Conservation (phyloP, 2,797 vertebrate genomes). For the Enteromius mattozi region DNA sequence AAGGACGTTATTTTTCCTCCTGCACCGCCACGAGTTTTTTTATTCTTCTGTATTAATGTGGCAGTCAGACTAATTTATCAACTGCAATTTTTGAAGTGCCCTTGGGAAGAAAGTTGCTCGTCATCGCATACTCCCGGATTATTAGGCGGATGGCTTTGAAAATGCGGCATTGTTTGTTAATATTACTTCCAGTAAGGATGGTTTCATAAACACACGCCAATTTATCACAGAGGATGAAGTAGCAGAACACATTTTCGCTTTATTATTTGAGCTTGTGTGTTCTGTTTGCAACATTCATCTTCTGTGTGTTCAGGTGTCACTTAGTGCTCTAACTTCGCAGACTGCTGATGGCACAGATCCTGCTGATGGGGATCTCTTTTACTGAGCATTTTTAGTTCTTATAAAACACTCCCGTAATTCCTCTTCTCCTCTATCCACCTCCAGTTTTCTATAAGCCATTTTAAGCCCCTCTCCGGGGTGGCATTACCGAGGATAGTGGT, state of each 20-base stretch:
- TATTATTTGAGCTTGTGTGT: slow-evolving; percentile 38
- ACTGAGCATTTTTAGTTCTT: slow-evolving; percentile 21
- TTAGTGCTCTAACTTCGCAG: slow-evolving; percentile 21
- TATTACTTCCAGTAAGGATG: slow-evolving; percentile 36
- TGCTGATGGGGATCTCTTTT: slow-evolving; percentile 29
- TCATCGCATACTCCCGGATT: slow-evolving; percentile 22
- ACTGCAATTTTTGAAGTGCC: slow-evolving; percentile 38
- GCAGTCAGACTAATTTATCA: slow-evolving; percentile 46
- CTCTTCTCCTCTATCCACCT: slow-evolving; percentile 28
- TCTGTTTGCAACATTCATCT: slow-evolving; percentile 42
- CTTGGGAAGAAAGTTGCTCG: slow-evolving; percentile 39
- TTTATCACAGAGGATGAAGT: slow-evolving; percentile 31
- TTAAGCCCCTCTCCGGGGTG: slow-evolving; percentile 29
- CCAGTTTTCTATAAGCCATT: slow-evolving; percentile 32
- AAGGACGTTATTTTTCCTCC: slow-evolving; percentile 32
- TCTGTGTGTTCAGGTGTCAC: slow-evolving; percentile 47
- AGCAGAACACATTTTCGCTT: slow-evolving; percentile 37
- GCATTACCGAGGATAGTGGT: slow-evolving; percentile 43
- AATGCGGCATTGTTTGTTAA: slow-evolving; percentile 43
- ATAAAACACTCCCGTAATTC: slow-evolving; percentile 41
- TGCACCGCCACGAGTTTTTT: background rate
- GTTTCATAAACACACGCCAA: slow-evolving; percentile 43
- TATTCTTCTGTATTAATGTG: slow-evolving; percentile 35
- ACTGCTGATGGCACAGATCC: slow-evolving; percentile 29
- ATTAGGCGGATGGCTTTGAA: slow-evolving; percentile 42